A percentile compares a stretch with the other conserved stretches of the same genome.
Evolutionary conservation across 2,888 invertebrate species (phyloP).

Genomic region (Rhagophthalmus giganteus): DNA sequence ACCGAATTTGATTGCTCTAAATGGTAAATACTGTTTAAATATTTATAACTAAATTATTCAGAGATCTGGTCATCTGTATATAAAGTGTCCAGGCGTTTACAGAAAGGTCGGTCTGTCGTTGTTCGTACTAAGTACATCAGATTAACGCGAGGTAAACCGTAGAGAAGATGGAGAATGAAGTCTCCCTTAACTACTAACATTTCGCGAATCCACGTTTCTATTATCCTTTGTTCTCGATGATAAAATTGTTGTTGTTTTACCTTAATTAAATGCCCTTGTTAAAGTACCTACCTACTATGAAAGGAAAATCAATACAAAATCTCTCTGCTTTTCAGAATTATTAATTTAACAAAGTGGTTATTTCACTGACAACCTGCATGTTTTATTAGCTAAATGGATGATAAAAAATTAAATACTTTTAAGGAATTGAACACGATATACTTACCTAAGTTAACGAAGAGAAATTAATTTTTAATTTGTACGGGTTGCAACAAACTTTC

Average conservation of each 20-base stretch:
- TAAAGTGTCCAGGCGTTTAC: conserved; percentile 21
- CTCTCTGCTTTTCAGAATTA: conserved; percentile 31
- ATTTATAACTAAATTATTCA: conserved; percentile 32
- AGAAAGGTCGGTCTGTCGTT: conserved; percentile 16
- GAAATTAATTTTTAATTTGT: conserved; percentile 7
- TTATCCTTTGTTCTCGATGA: too few relatives aligned
- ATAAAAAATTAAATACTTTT: conserved; percentile 26
- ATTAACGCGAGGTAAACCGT: too few relatives aligned
- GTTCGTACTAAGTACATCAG: too few relatives aligned
- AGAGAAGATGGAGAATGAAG: too few relatives aligned
- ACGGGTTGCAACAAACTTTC: too few relatives aligned
- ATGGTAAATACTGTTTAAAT: conserved; percentile 32
- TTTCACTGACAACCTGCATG: conserved; percentile 28
- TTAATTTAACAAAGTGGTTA: conserved; percentile 33
- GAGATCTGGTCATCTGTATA: conserved; percentile 30
- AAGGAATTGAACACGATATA: conserved; percentile 5
- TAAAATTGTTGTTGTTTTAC: conserved; percentile 8
- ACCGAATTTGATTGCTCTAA: conserved; percentile 29
- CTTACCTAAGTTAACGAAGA: background rate
- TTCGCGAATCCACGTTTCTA: too few relatives aligned
- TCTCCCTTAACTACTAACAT: too few relatives aligned
- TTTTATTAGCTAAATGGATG: conserved; percentile 29
- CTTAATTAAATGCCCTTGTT: conserved; percentile 13
- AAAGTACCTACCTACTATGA: conserved; percentile 23
- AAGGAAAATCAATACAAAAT: conserved; percentile 35